Percentiles rank a stretch among this genome's conserved stretches.
phyloP scores from a whole-genome alignment of 2,113 vertebrate species.

The Cygnus atratus region DNA sequence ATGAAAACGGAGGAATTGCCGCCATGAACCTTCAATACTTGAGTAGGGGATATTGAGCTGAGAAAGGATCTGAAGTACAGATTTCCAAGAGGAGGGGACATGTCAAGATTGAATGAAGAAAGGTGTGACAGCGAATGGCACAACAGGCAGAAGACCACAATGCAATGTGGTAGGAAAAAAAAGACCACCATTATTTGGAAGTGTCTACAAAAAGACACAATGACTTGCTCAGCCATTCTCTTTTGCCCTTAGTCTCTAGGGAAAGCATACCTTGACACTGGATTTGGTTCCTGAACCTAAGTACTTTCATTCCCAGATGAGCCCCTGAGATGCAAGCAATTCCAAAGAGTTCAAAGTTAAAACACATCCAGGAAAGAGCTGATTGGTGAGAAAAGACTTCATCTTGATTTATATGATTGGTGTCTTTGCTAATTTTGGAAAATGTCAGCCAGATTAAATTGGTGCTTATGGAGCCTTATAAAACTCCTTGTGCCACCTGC shows the following conservation, averaged over 20 bases:
- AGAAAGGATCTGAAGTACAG: neutral
- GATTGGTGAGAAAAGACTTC: neutral
- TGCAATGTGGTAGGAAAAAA: neutral
- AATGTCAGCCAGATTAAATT: neutral
- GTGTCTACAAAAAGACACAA: neutral
- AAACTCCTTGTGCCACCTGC: conserved; percentile 21
- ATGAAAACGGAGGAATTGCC: neutral
- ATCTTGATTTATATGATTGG: conserved; percentile 6
- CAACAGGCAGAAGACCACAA: neutral
- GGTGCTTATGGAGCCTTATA: neutral
- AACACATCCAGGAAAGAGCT: neutral
- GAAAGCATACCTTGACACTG: neutral
- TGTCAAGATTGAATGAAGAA: neutral
- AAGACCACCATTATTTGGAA: neutral
- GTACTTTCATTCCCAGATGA: neutral
- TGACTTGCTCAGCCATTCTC: neutral
- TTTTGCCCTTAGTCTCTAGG: neutral
- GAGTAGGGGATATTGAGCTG: neutral
- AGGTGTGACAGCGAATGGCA: neutral
- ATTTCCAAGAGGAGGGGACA: neutral
- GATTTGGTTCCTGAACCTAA: neutral
- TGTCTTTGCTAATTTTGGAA: neutral
- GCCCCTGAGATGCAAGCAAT: neutral
- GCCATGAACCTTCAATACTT: accelerated
- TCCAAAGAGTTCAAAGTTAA: neutral